Base-by-base conservation (phyloP, 2,888 invertebrate genomes). In the Aphodius sticticus region DNA sequence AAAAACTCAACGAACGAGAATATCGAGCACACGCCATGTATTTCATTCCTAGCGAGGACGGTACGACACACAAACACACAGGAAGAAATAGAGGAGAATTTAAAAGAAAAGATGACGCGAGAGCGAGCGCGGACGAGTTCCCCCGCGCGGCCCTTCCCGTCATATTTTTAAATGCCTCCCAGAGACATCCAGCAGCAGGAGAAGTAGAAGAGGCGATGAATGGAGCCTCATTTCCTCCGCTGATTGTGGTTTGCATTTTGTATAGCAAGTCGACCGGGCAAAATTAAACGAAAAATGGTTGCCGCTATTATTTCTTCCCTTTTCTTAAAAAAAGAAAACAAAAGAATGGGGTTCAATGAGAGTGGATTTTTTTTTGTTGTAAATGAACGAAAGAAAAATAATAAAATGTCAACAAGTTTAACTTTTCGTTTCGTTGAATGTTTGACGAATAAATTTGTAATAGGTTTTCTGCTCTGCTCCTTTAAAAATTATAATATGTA, bases 221-320 rank as follows among this genome's bases (percentile, higher is more conserved):
- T 87, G 86, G 86, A 84, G 84, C 84, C 87, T 88, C 88, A 88
- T 88, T 88, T 88, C 85, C 87, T 84, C 84, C 84, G 81, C 84
- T 86, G 86, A 86, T 86, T 86, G 85, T 86, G 85, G 84, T 82
- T 84, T 86, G 86, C 85, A 86, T 86, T 85, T 86, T 85, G 84
- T 84, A 85, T 84, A 3, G 84, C 74, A 80, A 75, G 76, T 76
- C 79, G 76, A 70, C 16, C 76, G 36, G 77, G 75, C 78, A 75
- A 78, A 78, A 75, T 75, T 76, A 76, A 78, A 78, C 78, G 76
- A 70, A 78, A 78, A 78, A 70, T 70, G 16, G 71, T 70, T 14
- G 71, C 71, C 16, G 71, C 16, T 70, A 70, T 70, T 26, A 70
- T 26, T 16, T 26, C 16, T 70, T 16, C n/a, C 6, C 9, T 70